Evolutionary conservation across 2,888 invertebrate species (phyloP), one percentile per base, ranked within the genome.

Genomic region (Aproaerema taeniolella): DNA sequence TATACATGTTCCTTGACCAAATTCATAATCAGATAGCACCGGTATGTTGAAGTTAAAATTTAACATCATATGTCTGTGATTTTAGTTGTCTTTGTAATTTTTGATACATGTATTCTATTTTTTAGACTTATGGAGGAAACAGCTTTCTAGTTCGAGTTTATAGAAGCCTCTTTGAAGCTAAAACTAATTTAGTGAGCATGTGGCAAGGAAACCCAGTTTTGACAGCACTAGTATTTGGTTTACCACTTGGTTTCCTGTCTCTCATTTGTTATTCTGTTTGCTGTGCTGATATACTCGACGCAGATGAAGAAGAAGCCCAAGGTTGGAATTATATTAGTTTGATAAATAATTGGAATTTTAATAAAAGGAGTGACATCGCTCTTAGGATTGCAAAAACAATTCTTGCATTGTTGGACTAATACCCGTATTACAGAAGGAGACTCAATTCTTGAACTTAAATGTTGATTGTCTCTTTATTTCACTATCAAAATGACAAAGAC

Each of bases 261-360:
- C 90, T 99, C 12, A 98, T 99, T 58, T 92, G 96, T 67, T 99
- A 99, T 74, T 96, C 97, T 1, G 93, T 98, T 47, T 99, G 97
- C 79, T 99, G 98, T 70, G 94, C 96, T 38, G 98, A 99, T 71
- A 96, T 98, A 59, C 85, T 97, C 50, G 98, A 97, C 70, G 95
- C 95, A 1, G 93, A 94, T 31, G 96, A 95, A 41, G 94, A 94
- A 39, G 94, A 94, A 46, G 46, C 53, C 12, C 45, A 61, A 62
- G 85, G 83, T 83, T 67, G 47, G n/a, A n/a, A n/a, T n/a, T n/a
- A n/a, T n/a, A n/a, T 14, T 14, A 12, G 12, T 38, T n/a, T n/a
- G n/a, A n/a, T n/a, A n/a, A n/a, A n/a, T n/a, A n/a, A n/a, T n/a
- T n/a, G n/a, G n/a, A n/a, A n/a, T n/a, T n/a, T n/a, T n/a, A n/a